phyloP scores from a whole-genome alignment of 1,140 invertebrate species.

The Macrocentrus cingulum region DNA sequence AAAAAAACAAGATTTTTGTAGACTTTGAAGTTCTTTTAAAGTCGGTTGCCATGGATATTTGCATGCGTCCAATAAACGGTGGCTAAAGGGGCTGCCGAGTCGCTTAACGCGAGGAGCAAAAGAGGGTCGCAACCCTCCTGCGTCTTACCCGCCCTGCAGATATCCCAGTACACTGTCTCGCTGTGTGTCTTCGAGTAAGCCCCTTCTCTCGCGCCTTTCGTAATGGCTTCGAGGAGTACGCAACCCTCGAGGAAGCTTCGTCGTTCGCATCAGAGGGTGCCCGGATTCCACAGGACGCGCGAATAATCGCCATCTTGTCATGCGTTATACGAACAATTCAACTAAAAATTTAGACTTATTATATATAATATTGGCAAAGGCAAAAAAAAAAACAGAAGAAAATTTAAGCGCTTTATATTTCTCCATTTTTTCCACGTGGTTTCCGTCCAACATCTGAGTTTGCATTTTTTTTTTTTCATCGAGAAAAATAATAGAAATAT shows the following conservation, averaged over 20 bases:
- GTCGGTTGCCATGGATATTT: conserved; percentile 60
- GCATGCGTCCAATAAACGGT: conserved; percentile 62
- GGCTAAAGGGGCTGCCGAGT: conserved; percentile 57
- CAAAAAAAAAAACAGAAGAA: background rate
- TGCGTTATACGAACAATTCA: too few relatives aligned
- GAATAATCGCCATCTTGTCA: background rate
- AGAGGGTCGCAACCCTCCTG: conserved; percentile 49
- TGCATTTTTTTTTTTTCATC: too few relatives aligned
- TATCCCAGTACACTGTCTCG: conserved; percentile 4
- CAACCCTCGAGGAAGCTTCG: conserved; percentile 22
- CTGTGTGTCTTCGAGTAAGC: conserved; percentile 16
- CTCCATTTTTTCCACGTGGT: too few relatives aligned
- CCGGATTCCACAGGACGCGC: conserved; percentile 16
- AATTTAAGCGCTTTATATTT: too few relatives aligned
- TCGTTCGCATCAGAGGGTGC: conserved; percentile 8
- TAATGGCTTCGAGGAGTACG: conserved; percentile 42
- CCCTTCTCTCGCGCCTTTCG: conserved; percentile 29
- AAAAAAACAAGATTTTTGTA: too few relatives aligned
- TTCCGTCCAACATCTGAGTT: too few relatives aligned
- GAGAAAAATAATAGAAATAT: too few relatives aligned
- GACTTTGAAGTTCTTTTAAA: conserved; percentile 9
- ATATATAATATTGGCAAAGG: background rate
- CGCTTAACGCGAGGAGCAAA: conserved; percentile 56
- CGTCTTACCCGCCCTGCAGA: conserved; percentile 14
- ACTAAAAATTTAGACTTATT: background rate